phyloP scores from a whole-genome alignment of 2,797 vertebrate genomes.

The Tokudaia muenninki region DNA sequence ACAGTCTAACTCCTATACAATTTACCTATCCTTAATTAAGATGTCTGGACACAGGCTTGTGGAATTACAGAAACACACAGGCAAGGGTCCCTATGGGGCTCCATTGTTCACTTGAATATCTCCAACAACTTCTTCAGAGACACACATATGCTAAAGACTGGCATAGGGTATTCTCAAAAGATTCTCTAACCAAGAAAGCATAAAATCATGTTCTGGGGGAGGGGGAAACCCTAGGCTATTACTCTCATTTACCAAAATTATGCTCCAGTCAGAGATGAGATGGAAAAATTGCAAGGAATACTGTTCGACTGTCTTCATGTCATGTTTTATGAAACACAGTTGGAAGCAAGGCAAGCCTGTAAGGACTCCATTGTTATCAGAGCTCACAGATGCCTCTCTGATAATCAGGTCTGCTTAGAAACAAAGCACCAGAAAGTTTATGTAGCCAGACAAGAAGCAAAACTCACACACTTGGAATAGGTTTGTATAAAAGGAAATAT shows the following conservation, averaged over 20 bases:
- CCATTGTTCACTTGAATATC: background rate
- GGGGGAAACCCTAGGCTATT: background rate
- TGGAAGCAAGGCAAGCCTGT: background rate
- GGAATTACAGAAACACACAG: background rate
- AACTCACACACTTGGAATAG: constrained; percentile 21
- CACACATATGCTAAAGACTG: background rate
- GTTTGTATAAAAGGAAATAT: constrained; percentile 53
- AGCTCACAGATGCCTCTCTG: background rate
- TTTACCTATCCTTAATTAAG: background rate
- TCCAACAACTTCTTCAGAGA: constrained; percentile 14
- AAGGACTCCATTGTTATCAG: background rate
- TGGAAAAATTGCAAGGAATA: background rate
- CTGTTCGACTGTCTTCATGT: background rate
- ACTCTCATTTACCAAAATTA: background rate
- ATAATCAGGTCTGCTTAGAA: background rate
- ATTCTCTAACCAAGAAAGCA: background rate
- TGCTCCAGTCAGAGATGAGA: background rate
- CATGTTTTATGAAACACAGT: constrained; percentile 30
- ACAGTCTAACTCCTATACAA: background rate
- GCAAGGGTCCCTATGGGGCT: background rate
- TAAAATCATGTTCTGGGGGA: background rate
- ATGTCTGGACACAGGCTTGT: background rate
- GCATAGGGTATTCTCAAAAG: too few species aligned
- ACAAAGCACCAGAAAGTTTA: constrained; percentile 48
- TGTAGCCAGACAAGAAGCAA: constrained; percentile 16